Percentiles rank a stretch among this genome's conserved stretches.
Evolutionary conservation across 1,140 invertebrate species (phyloP).

Genomic region (Octopus sinensis): DNA sequence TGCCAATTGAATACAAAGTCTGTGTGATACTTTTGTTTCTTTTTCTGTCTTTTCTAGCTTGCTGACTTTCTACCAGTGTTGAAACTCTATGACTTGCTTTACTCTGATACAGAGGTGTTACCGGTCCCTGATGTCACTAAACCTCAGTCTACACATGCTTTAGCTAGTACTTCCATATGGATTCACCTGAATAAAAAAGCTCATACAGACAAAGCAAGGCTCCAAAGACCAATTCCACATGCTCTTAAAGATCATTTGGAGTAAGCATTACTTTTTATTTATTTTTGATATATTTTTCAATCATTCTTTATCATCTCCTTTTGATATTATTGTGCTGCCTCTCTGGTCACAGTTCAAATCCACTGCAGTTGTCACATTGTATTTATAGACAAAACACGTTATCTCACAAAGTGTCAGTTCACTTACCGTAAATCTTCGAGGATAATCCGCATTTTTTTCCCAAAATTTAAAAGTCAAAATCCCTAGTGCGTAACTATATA

Average conservation of each 20-base stretch:
- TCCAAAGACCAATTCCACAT: slow-evolving; percentile 75
- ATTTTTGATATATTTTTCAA: no score
- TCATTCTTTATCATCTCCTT: no score
- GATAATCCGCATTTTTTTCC: no score
- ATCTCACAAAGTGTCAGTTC: no score
- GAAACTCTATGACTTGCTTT: slow-evolving; percentile 86
- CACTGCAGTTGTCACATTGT: no score
- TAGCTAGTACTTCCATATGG: slow-evolving; percentile 94
- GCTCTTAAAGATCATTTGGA: slow-evolving; percentile 74
- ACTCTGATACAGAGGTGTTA: slow-evolving; percentile 85
- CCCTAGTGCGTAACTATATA: no score
- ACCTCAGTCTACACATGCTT: slow-evolving; percentile 79
- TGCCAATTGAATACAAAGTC: not conserved
- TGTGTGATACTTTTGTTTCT: not conserved
- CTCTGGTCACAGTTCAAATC: no score
- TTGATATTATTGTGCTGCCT: no score
- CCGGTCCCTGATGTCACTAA: slow-evolving; percentile 85
- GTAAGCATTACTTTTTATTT: slow-evolving; percentile 32
- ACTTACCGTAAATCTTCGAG: no score
- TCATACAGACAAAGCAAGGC: slow-evolving; percentile 68
- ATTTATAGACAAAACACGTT: no score
- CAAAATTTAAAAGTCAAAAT: no score
- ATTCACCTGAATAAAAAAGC: slow-evolving; percentile 93
- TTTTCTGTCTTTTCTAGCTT: slow-evolving; percentile 60
- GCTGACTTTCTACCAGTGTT: slow-evolving; percentile 87